Evolutionary conservation across 1,140 invertebrate genomes (phyloP), one percentile per base, ranked within the genome.

Genomic region (Drosophila leontia): DNA sequence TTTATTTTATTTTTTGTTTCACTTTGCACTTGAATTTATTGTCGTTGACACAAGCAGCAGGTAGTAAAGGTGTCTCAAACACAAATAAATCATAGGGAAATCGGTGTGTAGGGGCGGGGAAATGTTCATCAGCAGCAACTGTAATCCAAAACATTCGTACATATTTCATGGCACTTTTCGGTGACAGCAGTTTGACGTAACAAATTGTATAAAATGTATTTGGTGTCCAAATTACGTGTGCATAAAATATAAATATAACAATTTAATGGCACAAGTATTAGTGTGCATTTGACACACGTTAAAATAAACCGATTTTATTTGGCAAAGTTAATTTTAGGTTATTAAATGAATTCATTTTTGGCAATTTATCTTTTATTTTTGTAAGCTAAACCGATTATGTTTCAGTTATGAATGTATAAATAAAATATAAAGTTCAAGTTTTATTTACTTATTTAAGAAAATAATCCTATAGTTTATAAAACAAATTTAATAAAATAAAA

Each of bases 71-170:
- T 71, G 45, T 29, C 80, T 77, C 67, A 78, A 71, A 78, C 62
- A 47, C 50, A 80, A 79, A 88, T 88, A 90, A 71, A 90, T 90
- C 79, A 61, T 55, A 15, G 58, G 69, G 45, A 53, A 53, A 53
- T 19, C 50, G 32, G n/a, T 13, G 50, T 11, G 29, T 5, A 3
- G 35, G 23, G 7, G 32, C 11, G 29, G 9, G 9, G n/a, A 47
- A 48, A 71, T 45, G 64, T 34, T 39, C 50, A 68, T 47, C 48
- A 50, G 15, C 42, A 44, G 42, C 63, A 55, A 71, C 48, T 56
- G 68, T 62, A 77, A 61, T 70, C 68, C 61, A 41, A 42, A 62
- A 35, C 60, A 67, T 69, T 82, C 45, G 51, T 50, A 51, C 67
- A 82, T 67, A 87, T 82, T 70, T 83, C 62, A 83, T 75, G 67